These are phyloP conservation scores for Turdus rufiventris DNA, from an alignment of 2,113 vertebrate species.

Conservation along the genomic window DNA sequence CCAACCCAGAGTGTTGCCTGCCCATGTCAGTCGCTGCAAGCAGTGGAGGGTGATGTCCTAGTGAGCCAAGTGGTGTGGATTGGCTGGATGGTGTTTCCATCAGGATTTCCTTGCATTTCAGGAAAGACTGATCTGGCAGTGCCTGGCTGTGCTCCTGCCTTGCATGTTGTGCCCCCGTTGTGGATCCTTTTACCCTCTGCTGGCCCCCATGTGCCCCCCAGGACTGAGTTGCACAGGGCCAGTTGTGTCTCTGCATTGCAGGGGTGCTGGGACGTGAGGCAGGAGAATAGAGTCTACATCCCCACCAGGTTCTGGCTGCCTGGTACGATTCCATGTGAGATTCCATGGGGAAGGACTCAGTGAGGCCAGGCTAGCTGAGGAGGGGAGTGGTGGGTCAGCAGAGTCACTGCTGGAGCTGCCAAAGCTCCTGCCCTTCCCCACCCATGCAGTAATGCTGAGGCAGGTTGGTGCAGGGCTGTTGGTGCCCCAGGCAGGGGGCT, in stretches of 20 bases:
- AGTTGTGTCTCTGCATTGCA: background rate
- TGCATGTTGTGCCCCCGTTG: fast-evolving
- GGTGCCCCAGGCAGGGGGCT: fast-evolving
- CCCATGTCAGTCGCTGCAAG: fast-evolving
- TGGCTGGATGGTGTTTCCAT: background rate
- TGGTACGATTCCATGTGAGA: fast-evolving
- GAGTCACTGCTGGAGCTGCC: background rate
- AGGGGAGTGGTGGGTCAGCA: background rate
- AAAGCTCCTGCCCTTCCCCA: background rate
- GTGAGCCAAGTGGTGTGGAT: fast-evolving
- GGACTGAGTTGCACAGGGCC: background rate
- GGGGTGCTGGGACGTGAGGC: fast-evolving
- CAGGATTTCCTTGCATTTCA: background rate
- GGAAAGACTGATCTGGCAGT: background rate
- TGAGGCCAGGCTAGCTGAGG: background rate
- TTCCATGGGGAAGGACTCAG: background rate
- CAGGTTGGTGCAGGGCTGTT: background rate
- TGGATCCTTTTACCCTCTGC: background rate
- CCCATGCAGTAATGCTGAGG: fast-evolving
- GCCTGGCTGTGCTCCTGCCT: background rate
- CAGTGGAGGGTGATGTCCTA: fast-evolving
- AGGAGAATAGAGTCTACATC: background rate
- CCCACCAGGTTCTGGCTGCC: background rate
- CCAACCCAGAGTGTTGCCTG: fast-evolving
- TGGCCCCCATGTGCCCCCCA: background rate